A percentile compares a stretch with the other conserved stretches of the same genome.
phyloP scores from a whole-genome alignment of 2,888 invertebrate genomes.

The Busseola fusca region DNA sequence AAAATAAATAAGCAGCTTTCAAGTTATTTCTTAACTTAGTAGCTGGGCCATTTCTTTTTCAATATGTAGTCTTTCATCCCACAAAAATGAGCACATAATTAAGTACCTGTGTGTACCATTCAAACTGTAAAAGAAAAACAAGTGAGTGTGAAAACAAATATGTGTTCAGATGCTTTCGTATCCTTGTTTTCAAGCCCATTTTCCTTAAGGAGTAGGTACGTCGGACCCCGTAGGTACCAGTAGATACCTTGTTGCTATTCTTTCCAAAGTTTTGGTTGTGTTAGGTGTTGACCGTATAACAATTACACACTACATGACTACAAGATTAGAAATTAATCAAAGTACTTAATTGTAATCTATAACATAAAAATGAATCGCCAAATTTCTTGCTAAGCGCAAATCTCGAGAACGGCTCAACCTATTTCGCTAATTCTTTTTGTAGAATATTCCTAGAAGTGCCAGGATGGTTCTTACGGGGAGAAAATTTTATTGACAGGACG shows the following conservation, averaged over 20 bases:
- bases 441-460: too few species aligned
- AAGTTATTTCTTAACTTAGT: neutral
- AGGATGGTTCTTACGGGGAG: too few species aligned
- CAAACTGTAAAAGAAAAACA: slow-evolving; percentile 43
- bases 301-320: neutral
- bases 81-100: slow-evolving; percentile 9
- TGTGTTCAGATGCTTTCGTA: slow-evolving; percentile 42
- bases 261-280: slow-evolving; percentile 4
- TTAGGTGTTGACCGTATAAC: neutral
- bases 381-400: too few species aligned
- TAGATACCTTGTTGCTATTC: neutral
- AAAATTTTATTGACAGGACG: too few species aligned
- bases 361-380: too few species aligned
- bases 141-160: slow-evolving; percentile 54
- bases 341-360: neutral
- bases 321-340: neutral
- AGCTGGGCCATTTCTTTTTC: neutral
- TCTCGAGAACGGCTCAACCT: too few species aligned
- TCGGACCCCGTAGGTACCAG: neutral
- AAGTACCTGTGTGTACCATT: slow-evolving; percentile 15
- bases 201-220: slow-evolving; percentile 43
- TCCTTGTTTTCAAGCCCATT: slow-evolving; percentile 45
- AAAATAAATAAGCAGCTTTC: neutral
- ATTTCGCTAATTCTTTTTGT: too few species aligned
- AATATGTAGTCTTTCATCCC: neutral